These are phyloP conservation scores for Morbakka virulenta DNA, from an alignment of 30 jellyfish, hydroid and myxozoan genomes.

Conservation along the genomic window DNA sequence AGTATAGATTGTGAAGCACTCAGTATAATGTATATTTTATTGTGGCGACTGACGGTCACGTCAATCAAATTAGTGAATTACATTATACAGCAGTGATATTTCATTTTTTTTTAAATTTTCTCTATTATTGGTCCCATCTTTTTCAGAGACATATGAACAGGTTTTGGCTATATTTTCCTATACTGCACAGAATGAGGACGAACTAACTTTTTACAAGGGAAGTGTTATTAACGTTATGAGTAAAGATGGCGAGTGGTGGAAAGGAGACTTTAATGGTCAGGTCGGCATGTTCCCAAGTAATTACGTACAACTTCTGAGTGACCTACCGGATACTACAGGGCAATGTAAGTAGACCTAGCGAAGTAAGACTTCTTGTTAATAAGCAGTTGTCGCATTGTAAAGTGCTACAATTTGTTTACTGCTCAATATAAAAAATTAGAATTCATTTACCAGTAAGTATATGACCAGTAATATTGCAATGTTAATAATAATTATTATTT, in stretches of 20 bases:
- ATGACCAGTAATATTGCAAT: too few relatives aligned
- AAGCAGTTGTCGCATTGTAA: neutral
- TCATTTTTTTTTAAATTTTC: too few relatives aligned
- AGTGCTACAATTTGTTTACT: neutral
- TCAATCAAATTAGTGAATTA: too few relatives aligned
- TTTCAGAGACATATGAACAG: slow-evolving; percentile 66
- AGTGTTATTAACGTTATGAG: slow-evolving; percentile 87
- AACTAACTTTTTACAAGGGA: slow-evolving; percentile 94
- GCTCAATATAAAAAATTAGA: too few relatives aligned
- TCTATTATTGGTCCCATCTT: too few relatives aligned
- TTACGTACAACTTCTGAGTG: slow-evolving; percentile 91
- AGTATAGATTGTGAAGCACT: too few relatives aligned
- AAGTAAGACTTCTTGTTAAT: neutral
- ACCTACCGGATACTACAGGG: slow-evolving; percentile 76
- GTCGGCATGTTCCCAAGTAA: slow-evolving; percentile 97
- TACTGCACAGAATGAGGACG: slow-evolving; percentile 97
- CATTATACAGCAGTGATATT: too few relatives aligned
- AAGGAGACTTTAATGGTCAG: slow-evolving; percentile 95
- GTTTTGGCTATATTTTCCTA: slow-evolving; percentile 94
- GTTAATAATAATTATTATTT: too few relatives aligned
- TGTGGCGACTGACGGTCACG: too few relatives aligned
- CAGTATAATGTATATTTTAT: too few relatives aligned
- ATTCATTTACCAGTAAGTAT: too few relatives aligned
- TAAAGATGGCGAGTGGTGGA: slow-evolving; percentile 98
- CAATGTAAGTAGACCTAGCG: slow-evolving; percentile 98